Percentiles rank a stretch among this genome's conserved stretches.
These are phyloP conservation scores for Thera obeliscata DNA, from an alignment of 2,888 invertebrate genomes.

Conservation along the genomic window DNA sequence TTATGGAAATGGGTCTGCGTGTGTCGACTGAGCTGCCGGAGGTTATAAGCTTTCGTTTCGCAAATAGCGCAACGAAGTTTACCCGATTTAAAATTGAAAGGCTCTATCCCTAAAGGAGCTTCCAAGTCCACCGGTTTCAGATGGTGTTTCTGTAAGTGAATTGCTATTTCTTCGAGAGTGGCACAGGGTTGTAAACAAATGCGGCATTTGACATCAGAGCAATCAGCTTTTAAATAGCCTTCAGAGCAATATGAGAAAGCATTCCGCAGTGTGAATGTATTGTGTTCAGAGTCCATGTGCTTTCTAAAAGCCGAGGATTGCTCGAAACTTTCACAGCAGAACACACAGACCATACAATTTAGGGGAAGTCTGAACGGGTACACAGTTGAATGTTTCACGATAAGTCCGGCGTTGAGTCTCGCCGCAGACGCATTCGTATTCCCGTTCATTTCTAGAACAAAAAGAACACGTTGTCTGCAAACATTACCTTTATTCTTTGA, in stretches of 20 bases:
- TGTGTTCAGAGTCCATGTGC: slow-evolving; percentile 72
- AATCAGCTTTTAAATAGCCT: slow-evolving; percentile 72
- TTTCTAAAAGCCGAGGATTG: slow-evolving; percentile 63
- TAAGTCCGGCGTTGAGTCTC: slow-evolving; percentile 75
- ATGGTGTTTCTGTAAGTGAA: slow-evolving; percentile 53
- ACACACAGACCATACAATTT: slow-evolving; percentile 73
- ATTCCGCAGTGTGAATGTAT: slow-evolving; percentile 61
- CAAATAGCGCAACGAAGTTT: slow-evolving; percentile 48
- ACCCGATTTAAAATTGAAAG: slow-evolving; percentile 47
- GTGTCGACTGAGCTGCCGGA: slow-evolving; percentile 52
- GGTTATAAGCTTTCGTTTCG: slow-evolving; percentile 41
- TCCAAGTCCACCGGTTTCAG: slow-evolving; percentile 22
- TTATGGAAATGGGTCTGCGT: slow-evolving; percentile 51
- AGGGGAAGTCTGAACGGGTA: slow-evolving; percentile 78
- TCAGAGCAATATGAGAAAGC: slow-evolving; percentile 70
- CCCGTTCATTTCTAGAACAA: slow-evolving; percentile 71
- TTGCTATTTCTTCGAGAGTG: slow-evolving; percentile 58
- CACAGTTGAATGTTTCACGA: slow-evolving; percentile 75
- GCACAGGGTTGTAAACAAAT: slow-evolving; percentile 58
- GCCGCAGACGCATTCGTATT: slow-evolving; percentile 65
- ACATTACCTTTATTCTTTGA: background rate
- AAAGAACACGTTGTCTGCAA: slow-evolving; percentile 58
- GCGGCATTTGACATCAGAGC: slow-evolving; percentile 68
- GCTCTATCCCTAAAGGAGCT: slow-evolving; percentile 42
- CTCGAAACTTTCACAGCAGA: slow-evolving; percentile 70